These are phyloP conservation scores for Plagodis pulveraria DNA, from an alignment of 2,888 invertebrate species.

Conservation along the genomic window DNA sequence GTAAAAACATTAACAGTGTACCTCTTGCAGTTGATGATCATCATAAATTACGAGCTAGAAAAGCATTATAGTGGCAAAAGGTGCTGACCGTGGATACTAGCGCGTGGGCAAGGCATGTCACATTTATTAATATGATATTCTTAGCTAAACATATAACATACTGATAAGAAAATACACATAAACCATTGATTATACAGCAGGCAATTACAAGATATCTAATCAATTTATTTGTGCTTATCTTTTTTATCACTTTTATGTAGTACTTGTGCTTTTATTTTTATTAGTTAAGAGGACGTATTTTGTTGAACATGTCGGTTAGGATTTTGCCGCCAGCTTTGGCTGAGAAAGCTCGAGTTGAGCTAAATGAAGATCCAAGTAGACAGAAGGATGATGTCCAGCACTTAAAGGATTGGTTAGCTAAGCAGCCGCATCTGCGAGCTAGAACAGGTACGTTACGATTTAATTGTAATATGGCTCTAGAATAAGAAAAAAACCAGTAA, in stretches of 20 bases:
- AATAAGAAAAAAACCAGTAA: too few species aligned
- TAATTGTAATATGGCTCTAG: too few species aligned
- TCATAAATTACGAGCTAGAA: too few species aligned
- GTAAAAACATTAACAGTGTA: too few species aligned
- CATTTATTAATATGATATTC: too few species aligned
- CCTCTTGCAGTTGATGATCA: too few species aligned
- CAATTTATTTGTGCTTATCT: constrained; percentile 10
- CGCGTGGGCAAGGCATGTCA: too few species aligned
- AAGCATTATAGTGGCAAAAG: too few species aligned
- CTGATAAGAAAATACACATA: too few species aligned
- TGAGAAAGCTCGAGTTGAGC: constrained; percentile 73
- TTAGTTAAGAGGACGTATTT: constrained; percentile 2
- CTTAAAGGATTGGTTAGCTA: constrained; percentile 82
- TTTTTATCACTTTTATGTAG: neutral
- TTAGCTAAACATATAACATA: too few species aligned
- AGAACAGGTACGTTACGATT: constrained; percentile 46
- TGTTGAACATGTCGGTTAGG: constrained; percentile 54
- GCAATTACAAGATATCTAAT: constrained; percentile 15
- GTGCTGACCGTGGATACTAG: too few species aligned
- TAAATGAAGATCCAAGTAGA: constrained; percentile 80
- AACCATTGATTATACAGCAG: constrained; percentile 6
- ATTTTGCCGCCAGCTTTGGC: constrained; percentile 54
- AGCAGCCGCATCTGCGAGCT: constrained; percentile 80
- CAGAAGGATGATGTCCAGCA: constrained; percentile 73
- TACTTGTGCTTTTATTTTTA: constrained; percentile 2